Conservation (phyloP, 2,797 vertebrate species). For the Phataginus tricuspis region DNA sequence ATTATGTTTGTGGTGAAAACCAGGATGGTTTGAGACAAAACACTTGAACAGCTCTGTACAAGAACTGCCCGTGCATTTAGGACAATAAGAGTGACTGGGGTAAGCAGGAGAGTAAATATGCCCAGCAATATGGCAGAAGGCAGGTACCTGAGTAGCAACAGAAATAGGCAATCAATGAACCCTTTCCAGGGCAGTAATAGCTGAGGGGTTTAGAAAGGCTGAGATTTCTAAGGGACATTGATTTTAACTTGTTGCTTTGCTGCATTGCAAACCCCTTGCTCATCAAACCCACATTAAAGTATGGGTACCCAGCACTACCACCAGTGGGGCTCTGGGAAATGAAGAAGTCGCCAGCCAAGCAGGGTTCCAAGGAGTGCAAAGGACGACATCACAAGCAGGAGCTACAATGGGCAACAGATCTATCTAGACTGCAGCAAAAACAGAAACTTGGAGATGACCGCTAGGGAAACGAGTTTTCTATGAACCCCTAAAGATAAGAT, state of each 20-base stretch:
- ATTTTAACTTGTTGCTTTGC: neutral
- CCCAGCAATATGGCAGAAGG: neutral
- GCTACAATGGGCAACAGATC: neutral
- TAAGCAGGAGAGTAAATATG: neutral
- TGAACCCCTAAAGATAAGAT: neutral
- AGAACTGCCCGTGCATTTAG: neutral
- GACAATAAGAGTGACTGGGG: neutral
- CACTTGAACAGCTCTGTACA: neutral
- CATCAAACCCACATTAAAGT: neutral
- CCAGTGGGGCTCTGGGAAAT: neutral
- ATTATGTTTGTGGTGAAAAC: neutral
- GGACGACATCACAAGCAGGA: neutral
- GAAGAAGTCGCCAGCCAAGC: neutral
- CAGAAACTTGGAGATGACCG: neutral
- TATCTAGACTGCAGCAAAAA: neutral
- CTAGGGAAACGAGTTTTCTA: neutral
- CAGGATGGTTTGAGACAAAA: neutral
- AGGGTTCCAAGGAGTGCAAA: neutral
- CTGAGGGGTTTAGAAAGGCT: neutral
- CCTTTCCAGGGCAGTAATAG: neutral
- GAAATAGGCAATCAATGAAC: neutral
- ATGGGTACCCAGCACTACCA: neutral
- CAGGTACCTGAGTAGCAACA: neutral
- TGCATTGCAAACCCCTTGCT: neutral
- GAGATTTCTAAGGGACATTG: neutral